Evolutionary conservation across 2,113 vertebrate genomes (phyloP), one percentile per base, ranked within the genome.

Genomic region (Talpa occidentalis): DNA sequence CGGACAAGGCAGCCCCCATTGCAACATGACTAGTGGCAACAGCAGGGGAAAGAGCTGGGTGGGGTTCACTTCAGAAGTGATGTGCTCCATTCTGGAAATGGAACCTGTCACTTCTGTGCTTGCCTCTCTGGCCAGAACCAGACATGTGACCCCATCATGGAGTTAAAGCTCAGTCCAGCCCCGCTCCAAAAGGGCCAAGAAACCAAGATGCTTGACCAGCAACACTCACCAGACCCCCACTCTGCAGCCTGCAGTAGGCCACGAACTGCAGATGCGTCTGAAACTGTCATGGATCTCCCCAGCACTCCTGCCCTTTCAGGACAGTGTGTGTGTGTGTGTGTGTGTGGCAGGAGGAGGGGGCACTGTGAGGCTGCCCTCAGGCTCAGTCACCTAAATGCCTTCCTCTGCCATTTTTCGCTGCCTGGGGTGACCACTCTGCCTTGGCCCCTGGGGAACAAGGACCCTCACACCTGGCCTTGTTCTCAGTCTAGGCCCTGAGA

Each of bases 21-120:
- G 9, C 67, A 56, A 15, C 70, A 32, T 9, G 1, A 32, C 47
- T 14, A 6, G 69, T 47, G 59, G 19, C 26, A 0, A 1, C 9
- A 35, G 70, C 64, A 37, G 81, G 15, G 15, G 47, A 14, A 8
- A 30, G n/a, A 3, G 14, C 22, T 9, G 6, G 1, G 62, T 60
- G 24, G 19, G 30, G 73, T 60, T 60, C 14, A 6, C 17, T 47
- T 47, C 42, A 30, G 67, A 70, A 37, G 35, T 19, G 17, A 35
- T 10, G 35, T 40, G 67, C 15, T 35, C 64, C 35, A 3, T 42
- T 85, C 24, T 10, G 14, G 42, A 82, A 82, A 49, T 16, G 85
- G 32, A 5, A 10, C 17, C 0, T 12, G 62, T 35, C 35, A 56
- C 26, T 88, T 62, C 83, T 94, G n/a, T 52, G 54, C 67, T 19